phyloP scores from a whole-genome alignment of 2,797 vertebrate species.

The Lophius americanus region DNA sequence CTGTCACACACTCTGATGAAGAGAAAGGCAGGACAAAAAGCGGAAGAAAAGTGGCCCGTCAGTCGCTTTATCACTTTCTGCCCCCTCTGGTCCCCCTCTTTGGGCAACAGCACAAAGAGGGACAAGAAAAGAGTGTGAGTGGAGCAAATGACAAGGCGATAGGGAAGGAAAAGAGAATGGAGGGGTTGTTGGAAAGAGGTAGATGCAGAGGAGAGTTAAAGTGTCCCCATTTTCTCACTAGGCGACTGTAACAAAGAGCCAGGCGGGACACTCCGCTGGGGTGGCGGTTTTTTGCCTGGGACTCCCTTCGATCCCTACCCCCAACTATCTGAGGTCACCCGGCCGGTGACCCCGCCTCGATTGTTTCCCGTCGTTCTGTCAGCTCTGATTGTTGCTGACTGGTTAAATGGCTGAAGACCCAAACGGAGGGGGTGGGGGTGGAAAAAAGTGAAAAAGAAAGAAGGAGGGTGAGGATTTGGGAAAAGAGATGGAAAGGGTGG shows the following conservation, averaged over 20 bases:
- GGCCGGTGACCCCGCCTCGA: constrained; percentile 78
- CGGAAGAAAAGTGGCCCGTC: constrained; percentile 63
- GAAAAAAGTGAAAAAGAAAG: constrained; percentile 59
- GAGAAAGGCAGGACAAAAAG: constrained; percentile 52
- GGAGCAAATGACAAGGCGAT: constrained; percentile 51
- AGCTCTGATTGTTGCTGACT: constrained; percentile 84
- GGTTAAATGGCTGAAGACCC: constrained; percentile 84
- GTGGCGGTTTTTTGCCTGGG: constrained; percentile 69
- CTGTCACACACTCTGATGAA: constrained; percentile 60
- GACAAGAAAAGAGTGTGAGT: constrained; percentile 49
- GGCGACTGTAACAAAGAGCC: constrained; percentile 69
- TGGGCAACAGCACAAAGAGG: constrained; percentile 51
- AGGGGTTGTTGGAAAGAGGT: constrained; percentile 41
- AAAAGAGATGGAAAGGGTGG: constrained; percentile 41
- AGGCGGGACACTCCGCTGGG: constrained; percentile 68
- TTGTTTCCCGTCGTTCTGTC: constrained; percentile 86
- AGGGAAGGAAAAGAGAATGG: constrained; percentile 36
- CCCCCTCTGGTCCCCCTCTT: constrained; percentile 45
- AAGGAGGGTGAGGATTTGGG: constrained; percentile 65
- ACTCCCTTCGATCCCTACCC: constrained; percentile 71
- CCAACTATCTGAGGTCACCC: constrained; percentile 75
- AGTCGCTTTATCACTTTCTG: constrained; percentile 67
- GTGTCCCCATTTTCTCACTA: constrained; percentile 79
- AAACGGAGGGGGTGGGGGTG: constrained; percentile 62
- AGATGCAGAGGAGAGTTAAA: constrained; percentile 57